Base-by-base conservation (phyloP, 37 sponge, comb jelly and placozoan species). In the Aplysina aerophoba region DNA sequence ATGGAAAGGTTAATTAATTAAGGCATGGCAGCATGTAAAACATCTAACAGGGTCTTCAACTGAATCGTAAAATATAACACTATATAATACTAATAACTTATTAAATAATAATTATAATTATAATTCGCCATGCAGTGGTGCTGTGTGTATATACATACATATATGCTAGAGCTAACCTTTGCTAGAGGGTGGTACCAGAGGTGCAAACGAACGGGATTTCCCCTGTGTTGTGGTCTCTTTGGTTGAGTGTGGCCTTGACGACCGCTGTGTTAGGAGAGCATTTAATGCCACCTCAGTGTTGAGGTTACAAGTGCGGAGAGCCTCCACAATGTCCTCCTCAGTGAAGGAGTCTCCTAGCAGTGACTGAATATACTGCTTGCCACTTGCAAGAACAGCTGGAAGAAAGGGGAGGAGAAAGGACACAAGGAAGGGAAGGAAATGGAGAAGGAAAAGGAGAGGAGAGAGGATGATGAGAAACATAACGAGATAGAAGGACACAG, bases 271-370 rank as follows among this genome's bases (percentile, higher is more conserved):
- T n/a, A 82, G 83, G 19, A 82, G 83, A 14, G 60, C 65, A 8
- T 63, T 82, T 4, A 82, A 24, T 1, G 83, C 83, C 33, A 63
- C 55, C 65, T 82, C 67, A n/a, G 83, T 67, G 62, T 63, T 63
- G 25, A 82, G 38, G 65, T 82, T 41, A 82, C 83, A 82, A 34
- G 38, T 61, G 19, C 5, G 36, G 25, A 82, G 62, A 15, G 83
- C 83, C 27, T 82, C 83, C 22, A 82, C 66, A 61, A 82, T 82
- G 41, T 82, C 83, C 19, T 82, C 83, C 34, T 82, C 66, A 31
- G 40, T 64, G 25, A 82, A 82, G 38, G 60, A 20, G 44, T 36
- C 37, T 34, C 83, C 66, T 27, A 82, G 53, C 12, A 82, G 24
- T 24, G 53, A 63, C 22, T 20, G 31, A 53, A 82, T 82, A 20